phyloP scores from a whole-genome alignment of 2,113 vertebrate species.

The Heloderma charlesbogerti region DNA sequence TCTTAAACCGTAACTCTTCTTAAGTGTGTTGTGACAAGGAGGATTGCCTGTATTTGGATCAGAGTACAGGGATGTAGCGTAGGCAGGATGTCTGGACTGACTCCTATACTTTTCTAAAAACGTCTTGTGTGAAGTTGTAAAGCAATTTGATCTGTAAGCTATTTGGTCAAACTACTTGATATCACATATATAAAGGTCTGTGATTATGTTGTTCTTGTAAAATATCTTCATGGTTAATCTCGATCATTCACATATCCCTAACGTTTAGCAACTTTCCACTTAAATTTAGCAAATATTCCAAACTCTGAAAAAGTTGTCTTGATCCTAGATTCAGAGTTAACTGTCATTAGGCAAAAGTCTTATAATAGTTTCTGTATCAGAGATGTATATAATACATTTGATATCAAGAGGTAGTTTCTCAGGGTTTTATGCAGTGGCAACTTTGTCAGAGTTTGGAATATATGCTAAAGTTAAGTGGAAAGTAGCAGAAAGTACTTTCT shows the following conservation, averaged over 20 bases:
- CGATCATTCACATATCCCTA: neutral
- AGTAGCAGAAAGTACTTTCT: no score
- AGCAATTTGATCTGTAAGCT: neutral
- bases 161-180: neutral
- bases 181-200: neutral
- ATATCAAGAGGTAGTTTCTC: neutral
- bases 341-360: neutral
- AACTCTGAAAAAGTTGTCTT: neutral
- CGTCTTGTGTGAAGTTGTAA: neutral
- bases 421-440: neutral
- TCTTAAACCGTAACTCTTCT: neutral
- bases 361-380: neutral
- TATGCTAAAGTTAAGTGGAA: no score
- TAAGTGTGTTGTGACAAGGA: neutral
- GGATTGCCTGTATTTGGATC: neutral
- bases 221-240: neutral
- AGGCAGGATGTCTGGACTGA: neutral
- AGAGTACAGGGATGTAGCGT: neutral
- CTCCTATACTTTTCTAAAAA: neutral
- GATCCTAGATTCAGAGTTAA: neutral
- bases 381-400: neutral
- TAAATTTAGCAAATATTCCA: neutral
- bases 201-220: neutral
- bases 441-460: no score
- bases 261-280: neutral